A percentile compares a stretch with the other conserved stretches of the same genome.
phyloP scores from a whole-genome alignment of 92 coral and sea anemone genomes.

The Pocillopora meandrina region DNA sequence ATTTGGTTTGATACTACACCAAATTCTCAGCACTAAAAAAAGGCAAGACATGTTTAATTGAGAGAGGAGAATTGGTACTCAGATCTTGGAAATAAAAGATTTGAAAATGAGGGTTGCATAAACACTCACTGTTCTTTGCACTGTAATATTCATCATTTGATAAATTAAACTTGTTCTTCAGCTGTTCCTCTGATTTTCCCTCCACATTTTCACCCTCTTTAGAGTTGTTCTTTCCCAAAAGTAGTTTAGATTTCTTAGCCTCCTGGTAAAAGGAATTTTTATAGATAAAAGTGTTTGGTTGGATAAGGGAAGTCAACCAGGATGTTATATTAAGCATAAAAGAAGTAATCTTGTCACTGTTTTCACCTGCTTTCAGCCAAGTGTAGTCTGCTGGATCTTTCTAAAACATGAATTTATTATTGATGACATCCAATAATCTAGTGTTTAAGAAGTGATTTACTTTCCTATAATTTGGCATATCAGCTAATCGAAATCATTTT shows the following conservation, averaged over 20 bases:
- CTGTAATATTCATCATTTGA: conserved; percentile 93
- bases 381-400: neutral
- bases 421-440: no score
- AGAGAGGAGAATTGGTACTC: neutral
- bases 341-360: neutral
- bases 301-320: no score
- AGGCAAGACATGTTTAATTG: neutral
- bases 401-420: neutral
- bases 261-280: conserved; percentile 56
- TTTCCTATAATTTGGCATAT: no score
- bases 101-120: neutral
- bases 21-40: no score
- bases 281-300: neutral
- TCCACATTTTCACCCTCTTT: conserved; percentile 82
- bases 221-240: conserved; percentile 88
- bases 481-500: no score
- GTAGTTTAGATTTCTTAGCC: conserved; percentile 86
- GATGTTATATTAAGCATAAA: neutral
- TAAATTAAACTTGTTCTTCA: conserved; percentile 85
- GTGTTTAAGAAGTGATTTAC: no score
- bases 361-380: neutral
- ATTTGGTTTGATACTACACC: no score
- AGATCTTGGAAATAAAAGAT: neutral
- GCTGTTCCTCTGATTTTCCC: conserved; percentile 24
- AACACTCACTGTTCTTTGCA: conserved; percentile 91